phyloP scores from a whole-genome alignment of 2,888 invertebrate species.

The Arenicola marina region DNA sequence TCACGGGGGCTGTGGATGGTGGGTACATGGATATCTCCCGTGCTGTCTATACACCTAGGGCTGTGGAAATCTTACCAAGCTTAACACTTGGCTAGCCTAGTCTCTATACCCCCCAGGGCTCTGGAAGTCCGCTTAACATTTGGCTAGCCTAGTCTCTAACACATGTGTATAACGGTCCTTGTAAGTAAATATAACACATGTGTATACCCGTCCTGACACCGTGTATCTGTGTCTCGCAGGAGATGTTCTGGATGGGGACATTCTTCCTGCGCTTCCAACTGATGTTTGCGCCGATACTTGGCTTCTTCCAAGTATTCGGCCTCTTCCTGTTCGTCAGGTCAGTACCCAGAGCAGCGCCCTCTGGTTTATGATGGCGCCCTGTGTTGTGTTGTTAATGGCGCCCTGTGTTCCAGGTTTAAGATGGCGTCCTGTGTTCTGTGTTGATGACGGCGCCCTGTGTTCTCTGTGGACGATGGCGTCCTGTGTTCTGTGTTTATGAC shows the following conservation, averaged over 20 bases:
- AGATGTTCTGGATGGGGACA: constrained; percentile 44
- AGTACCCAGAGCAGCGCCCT: too few relatives aligned
- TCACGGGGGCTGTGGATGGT: constrained; percentile 50
- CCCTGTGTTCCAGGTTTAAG: too few relatives aligned
- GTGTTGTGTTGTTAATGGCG: too few relatives aligned
- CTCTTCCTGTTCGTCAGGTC: constrained; percentile 52
- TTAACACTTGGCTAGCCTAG: background rate
- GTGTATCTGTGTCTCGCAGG: constrained; percentile 35
- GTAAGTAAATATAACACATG: background rate
- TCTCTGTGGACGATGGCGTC: too few relatives aligned
- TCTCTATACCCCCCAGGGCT: too few relatives aligned
- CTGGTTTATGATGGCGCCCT: too few relatives aligned
- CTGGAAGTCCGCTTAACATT: background rate
- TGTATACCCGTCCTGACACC: background rate
- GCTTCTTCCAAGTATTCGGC: constrained; percentile 43
- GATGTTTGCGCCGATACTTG: constrained; percentile 40
- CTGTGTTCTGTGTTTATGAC: too few relatives aligned
- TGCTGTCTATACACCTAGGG: background rate
- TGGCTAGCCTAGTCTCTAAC: constrained; percentile 1
- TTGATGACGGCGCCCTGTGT: too few relatives aligned
- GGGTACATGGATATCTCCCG: constrained; percentile 23
- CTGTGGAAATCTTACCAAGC: background rate
- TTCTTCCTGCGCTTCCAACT: constrained; percentile 44
- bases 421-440: too few relatives aligned
- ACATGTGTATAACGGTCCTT: background rate